phyloP scores from a whole-genome alignment of 1,140 invertebrate species.

The Acromyrmex charruanus region DNA sequence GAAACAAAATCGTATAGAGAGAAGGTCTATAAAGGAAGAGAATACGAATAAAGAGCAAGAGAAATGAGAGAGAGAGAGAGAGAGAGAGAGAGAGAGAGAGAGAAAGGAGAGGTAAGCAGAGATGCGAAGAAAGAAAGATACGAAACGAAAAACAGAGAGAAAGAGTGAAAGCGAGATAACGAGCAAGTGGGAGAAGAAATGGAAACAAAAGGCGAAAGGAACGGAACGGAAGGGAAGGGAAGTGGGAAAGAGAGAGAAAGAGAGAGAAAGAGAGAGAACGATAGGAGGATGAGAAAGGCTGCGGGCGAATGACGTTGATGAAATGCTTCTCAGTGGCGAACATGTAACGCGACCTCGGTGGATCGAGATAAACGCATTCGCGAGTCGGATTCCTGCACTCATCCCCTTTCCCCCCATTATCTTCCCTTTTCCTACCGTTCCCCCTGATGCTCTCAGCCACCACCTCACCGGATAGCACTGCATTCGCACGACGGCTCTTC shows the following conservation, averaged over 20 bases:
- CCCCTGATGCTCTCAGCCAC: not conserved
- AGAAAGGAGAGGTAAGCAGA: not conserved
- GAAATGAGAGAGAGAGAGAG: not conserved
- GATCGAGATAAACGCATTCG: constrained; percentile 71
- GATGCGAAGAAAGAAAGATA: constrained; percentile 5
- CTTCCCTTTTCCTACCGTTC: not conserved
- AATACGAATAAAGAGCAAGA: not conserved
- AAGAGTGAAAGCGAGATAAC: constrained; percentile 44
- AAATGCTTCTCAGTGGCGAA: constrained; percentile 63
- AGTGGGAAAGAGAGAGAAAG: not conserved
- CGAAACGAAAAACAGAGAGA: constrained; percentile 10
- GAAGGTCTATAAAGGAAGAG: constrained; percentile 35
- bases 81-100: not conserved
- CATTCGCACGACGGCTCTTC: constrained; percentile 52
- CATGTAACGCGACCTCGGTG: constrained; percentile 69
- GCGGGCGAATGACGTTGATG: constrained; percentile 40
- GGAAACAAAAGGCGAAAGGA: constrained; percentile 50
- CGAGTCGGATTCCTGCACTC: constrained; percentile 48
- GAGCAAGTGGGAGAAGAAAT: constrained; percentile 32
- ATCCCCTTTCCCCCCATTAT: constrained; percentile 41
- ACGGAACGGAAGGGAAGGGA: not conserved
- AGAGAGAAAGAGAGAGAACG: not conserved
- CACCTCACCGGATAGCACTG: constrained; percentile 18
- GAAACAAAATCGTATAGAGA: constrained; percentile 35
- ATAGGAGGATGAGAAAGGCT: not conserved